These are phyloP conservation scores for Sparus aurata DNA, from an alignment of 2,797 vertebrate genomes.

Conservation along the genomic window DNA sequence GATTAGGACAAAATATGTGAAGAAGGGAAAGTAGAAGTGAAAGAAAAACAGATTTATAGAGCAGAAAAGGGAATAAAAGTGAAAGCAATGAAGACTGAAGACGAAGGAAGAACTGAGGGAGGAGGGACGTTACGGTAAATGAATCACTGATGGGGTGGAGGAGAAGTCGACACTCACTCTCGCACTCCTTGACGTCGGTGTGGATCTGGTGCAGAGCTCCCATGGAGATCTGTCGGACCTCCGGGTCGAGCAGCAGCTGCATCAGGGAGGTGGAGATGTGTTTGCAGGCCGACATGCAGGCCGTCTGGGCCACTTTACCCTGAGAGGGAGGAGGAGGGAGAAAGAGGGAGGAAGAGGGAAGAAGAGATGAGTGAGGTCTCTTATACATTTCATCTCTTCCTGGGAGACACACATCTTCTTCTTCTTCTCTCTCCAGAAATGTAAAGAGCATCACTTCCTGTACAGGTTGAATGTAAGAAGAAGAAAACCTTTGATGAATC, in stretches of 20 bases:
- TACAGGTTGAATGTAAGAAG: neutral
- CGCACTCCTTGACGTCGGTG: slow-evolving; percentile 93
- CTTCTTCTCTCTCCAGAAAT: neutral
- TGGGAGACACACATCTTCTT: neutral
- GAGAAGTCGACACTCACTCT: slow-evolving; percentile 88
- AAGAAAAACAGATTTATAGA: neutral
- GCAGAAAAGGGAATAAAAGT: neutral
- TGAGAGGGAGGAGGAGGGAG: slow-evolving; percentile 57
- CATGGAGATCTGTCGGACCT: slow-evolving; percentile 94
- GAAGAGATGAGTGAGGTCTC: neutral
- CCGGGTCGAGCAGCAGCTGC: slow-evolving; percentile 93
- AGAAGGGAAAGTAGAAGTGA: neutral
- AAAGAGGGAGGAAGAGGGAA: too few species aligned
- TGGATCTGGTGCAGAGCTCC: slow-evolving; percentile 96
- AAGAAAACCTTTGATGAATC: neutral
- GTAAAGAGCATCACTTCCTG: neutral
- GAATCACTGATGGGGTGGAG: neutral
- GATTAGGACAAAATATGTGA: neutral
- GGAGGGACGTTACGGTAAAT: neutral
- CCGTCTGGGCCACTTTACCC: slow-evolving; percentile 98
- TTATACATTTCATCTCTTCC: neutral
- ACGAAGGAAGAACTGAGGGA: neutral
- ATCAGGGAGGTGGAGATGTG: slow-evolving; percentile 96
- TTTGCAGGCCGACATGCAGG: slow-evolving; percentile 98
- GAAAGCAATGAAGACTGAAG: neutral